These are phyloP conservation scores for Teleopsis dalmanni DNA, from an alignment of 1,140 invertebrate genomes.

Conservation along the genomic window DNA sequence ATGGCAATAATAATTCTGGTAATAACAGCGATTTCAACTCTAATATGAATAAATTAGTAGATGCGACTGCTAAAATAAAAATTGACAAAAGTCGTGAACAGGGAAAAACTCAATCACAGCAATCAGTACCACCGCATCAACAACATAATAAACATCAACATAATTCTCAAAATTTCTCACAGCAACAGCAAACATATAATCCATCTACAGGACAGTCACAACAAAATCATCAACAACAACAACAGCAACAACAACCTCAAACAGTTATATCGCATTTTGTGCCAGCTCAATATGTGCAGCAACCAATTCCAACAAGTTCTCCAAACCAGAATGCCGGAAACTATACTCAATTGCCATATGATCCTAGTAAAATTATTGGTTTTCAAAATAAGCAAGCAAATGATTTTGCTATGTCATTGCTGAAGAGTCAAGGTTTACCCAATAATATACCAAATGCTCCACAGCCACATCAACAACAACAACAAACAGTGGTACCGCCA, in stretches of 20 bases:
- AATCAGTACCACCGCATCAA: background rate
- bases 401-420: slow-evolving; percentile 51
- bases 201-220: slow-evolving; percentile 1
- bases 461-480: slow-evolving; percentile 1
- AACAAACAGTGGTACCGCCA: slow-evolving; percentile 4
- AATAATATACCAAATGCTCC: background rate
- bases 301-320: slow-evolving; percentile 21
- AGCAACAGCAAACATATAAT: slow-evolving; percentile 4
- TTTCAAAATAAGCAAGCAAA: slow-evolving; percentile 55
- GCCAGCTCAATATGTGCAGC: no score
- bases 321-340: slow-evolving; percentile 41
- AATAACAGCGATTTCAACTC: no score
- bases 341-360: slow-evolving; percentile 48
- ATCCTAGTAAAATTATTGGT: slow-evolving; percentile 51
- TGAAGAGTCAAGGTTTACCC: slow-evolving; percentile 34
- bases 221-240: background rate
- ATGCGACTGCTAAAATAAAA: slow-evolving; percentile 11
- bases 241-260: background rate
- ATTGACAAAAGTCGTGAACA: slow-evolving; percentile 1
- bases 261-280: background rate
- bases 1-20: no score
- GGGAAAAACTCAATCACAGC: background rate
- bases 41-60: slow-evolving; percentile 15
- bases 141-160: background rate
- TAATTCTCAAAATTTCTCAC: background rate